Evolutionary conservation across 2,113 vertebrate species (phyloP), one percentile per base, ranked within the genome.

Genomic region (Elgaria multicarinata): DNA sequence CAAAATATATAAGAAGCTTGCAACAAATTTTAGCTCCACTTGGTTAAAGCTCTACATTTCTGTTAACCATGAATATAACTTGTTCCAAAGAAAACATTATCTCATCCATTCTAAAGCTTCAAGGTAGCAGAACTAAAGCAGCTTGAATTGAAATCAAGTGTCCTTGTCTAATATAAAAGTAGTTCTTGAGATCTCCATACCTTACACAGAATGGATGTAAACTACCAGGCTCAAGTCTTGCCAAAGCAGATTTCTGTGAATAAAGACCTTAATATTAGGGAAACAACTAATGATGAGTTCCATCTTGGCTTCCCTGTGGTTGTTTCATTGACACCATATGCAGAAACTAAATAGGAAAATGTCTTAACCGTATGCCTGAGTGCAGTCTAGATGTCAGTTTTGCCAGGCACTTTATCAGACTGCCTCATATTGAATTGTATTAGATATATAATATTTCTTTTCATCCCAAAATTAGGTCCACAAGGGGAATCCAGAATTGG

Each of bases 401-500:
- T 66, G 13, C 53, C 92, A 92, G 22, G 53, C 92, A 36, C 82
- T 94, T 87, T 92, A 89, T 92, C 85, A 76, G 83, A n/a, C 55
- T 72, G 36, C 1, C 14, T 93, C 1, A 53, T 91, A 20, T 22
- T 53, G 58, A 83, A 75, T 50, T 80, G 83, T 81, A 89, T n/a
- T 83, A 90, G 93, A 71, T 75, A 94, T 83, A 13, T 3, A 76
- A 55, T 12, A 36, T 91, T 93, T 86, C 64, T 96, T 93, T 94
- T 87, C 78, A 90, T 81, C 92, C 91, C 79, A 92, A 91, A 90
- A 92, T 77, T 93, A 99, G 99, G 99, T 95, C 98, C 98, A 78
- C 97, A 96, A 96, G 99, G 99, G 92, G 98, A 99, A 85, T 98
- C 98, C 93, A 97, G 98, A 96, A 98, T 96, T 1, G 99, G 99